Evolutionary conservation across 2,113 vertebrate species (phyloP), one percentile per base, ranked within the genome.

Genomic region (Channa maculata): DNA sequence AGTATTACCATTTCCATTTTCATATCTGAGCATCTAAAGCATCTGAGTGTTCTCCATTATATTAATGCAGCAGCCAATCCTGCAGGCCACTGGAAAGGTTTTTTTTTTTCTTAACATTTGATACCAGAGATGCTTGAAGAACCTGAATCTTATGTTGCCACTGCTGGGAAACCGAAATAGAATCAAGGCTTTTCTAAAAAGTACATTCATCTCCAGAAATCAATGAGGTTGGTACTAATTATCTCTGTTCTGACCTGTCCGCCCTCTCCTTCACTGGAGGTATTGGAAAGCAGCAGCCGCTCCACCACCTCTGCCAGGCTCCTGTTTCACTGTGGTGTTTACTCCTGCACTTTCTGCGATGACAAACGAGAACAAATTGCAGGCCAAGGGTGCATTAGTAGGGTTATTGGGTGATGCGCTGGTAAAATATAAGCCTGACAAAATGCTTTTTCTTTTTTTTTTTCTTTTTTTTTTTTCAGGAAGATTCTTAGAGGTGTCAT

Each of bases 361-460:
- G 90, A 89, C 90, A 87, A 90, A 89, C 58, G 61, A 88, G 86
- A 85, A 89, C 80, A 86, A 86, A 88, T 84, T 7, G n/a, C 86
- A 65, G 71, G 71, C 84, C 74, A 44, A 50, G 63, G 65, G 76
- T 85, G 70, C 87, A 82, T 88, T 80, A 82, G 75, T 13, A 8
- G 78, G 87, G 77, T 82, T 84, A 86, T 87, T 78, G 79, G 78
- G 74, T 88, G 82, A 83, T 67, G 67, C 70, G 71, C 34, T n/a
- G 2, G 75, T 73, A 86, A 83, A 90, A 88, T 71, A 75, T 52
- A 75, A 61, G 64, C 63, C 78, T 75, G 85, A 86, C 85, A 85
- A 82, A 88, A 83, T 13, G 54, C 50, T 54, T 65, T 72, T 80
- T 85, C 82, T 65, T 15, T 24, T 24, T 24, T 1, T 24, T 1